Conservation (phyloP, 2,888 invertebrate species). For the Cataglyphis livida region DNA sequence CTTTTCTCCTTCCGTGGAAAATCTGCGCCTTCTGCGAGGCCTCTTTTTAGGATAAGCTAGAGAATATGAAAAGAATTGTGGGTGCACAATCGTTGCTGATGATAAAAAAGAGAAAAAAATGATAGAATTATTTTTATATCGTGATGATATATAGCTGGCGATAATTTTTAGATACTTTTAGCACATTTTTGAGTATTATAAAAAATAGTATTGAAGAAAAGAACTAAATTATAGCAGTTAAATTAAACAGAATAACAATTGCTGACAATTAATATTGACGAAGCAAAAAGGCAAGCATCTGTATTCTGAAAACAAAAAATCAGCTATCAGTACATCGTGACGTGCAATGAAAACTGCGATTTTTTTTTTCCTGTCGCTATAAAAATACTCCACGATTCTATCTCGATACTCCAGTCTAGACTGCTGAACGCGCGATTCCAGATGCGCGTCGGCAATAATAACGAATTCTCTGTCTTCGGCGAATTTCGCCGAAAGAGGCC, state of each 20-base stretch:
- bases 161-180: not conserved
- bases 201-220: not conserved
- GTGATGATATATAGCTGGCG: not conserved
- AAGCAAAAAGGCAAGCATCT: not conserved
- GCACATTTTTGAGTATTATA: not conserved
- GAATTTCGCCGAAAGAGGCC: constrained; percentile 72
- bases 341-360: not conserved
- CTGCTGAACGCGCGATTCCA: constrained; percentile 40
- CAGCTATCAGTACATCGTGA: not conserved
- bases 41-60: not conserved
- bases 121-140: not conserved
- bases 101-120: not conserved
- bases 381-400: constrained; percentile 8
- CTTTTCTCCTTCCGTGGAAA: constrained; percentile 60
- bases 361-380: not conserved
- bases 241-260: constrained; percentile 6
- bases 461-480: constrained; percentile 61
- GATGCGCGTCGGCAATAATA: constrained; percentile 48
- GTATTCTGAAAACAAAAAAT: not conserved
- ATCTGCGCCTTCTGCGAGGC: constrained; percentile 57
- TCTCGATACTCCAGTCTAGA: constrained; percentile 28
- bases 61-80: not conserved
- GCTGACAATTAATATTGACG: not conserved
- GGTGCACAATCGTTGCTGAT: not conserved
- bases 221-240: not conserved